Evolutionary conservation across 2,888 invertebrate species (phyloP).

Genomic region (Celastrina argiolus): DNA sequence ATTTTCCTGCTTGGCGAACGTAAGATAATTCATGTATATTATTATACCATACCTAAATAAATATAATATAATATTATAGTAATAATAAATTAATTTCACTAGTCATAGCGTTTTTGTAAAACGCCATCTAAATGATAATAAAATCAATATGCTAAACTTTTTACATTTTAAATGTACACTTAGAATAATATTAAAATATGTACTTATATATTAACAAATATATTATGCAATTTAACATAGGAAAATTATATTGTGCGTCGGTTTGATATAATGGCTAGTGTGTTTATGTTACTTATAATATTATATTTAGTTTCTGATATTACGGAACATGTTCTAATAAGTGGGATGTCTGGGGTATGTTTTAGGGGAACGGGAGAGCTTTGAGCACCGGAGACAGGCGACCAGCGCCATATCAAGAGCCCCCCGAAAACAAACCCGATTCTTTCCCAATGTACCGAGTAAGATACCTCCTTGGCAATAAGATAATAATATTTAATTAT

Average conservation of each 20-base stretch:
- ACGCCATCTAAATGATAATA: not conserved
- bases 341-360: not conserved
- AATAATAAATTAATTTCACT: not conserved
- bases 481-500: not conserved
- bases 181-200: constrained; percentile 8
- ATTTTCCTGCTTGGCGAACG: not conserved
- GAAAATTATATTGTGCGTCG: constrained; percentile 3
- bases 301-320: not conserved
- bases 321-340: not conserved
- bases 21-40: not conserved
- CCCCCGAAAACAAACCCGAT: not conserved
- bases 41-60: not conserved
- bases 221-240: not conserved
- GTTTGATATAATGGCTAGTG: not conserved
- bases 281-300: not conserved
- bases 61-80: not conserved
- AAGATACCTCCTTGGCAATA: not conserved
- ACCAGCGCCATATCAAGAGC: not conserved
- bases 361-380: not conserved
- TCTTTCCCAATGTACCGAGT: not conserved
- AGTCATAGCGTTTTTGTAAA: not conserved
- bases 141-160: not conserved
- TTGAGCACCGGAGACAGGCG: not conserved
- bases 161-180: constrained; percentile 4
- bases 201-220: constrained; percentile 5